Evolutionary conservation across 1,140 invertebrate species (phyloP), one percentile per base, ranked within the genome.

Genomic region (Ptiloglossa arizonensis): DNA sequence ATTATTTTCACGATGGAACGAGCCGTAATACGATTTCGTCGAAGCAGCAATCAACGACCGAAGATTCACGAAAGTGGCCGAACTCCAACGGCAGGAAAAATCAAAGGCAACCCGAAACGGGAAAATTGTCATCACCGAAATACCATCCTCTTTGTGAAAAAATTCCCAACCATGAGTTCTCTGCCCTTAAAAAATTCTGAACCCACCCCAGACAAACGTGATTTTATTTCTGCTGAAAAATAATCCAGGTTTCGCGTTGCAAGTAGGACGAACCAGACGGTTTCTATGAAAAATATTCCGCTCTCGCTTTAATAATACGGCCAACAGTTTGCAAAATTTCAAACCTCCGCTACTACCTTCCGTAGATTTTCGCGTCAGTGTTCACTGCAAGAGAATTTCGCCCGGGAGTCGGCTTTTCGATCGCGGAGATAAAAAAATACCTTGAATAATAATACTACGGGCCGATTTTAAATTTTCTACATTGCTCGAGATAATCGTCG

Each of bases 1-100:
- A 57, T 57, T 57, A 57, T 57, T 27, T 57, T 57, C 27, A 19
- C 54, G 27, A 57, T 24, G 54, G 11, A 57, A 27, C 15, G 54
- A 8, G 1, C 9, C 17, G 54, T 57, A 57, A 57, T 32, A 6
- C 54, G 27, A 32, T 57, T 57, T 32, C 5, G 8, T 32, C 54
- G 54, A 57, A 32, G 54, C 8, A 32, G 54, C 27, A 57, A 57
- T 57, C 54, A 57, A 57, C 24, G 15, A 57, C 19, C 15, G 54
- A 17, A 17, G 54, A 41, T 41, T 11, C 41, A 11, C 41, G 41
- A 41, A 13, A 8, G 35, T 35, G 9, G 9, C 35, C 9, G 41
- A 41, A 41, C 13, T 41, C n/a, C n/a, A n/a, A n/a, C n/a, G 41
- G 41, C 11, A 41, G 41, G 11, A 41, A 41, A 4, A 11, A 41